Evolutionary conservation across 1,140 invertebrate genomes (phyloP).

Genomic region (Drosophila ohnishii): DNA sequence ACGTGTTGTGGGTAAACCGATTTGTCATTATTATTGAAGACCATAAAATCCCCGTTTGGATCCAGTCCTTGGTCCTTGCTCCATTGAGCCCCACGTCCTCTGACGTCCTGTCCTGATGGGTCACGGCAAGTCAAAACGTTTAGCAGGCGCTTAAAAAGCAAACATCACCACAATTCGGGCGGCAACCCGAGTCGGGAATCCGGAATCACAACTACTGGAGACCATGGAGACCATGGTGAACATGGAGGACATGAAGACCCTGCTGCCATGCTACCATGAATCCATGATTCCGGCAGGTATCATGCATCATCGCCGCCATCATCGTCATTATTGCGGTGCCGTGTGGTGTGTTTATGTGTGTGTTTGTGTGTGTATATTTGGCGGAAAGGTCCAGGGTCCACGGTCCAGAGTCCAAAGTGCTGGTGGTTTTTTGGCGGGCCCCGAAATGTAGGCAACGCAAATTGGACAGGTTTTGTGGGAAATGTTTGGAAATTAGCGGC

Average conservation of each 20-base stretch:
- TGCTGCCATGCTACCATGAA: not conserved
- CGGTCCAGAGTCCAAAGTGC: not conserved
- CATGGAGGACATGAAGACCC: not conserved
- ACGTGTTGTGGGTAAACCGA: slow-evolving; percentile 56
- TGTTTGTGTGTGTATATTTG: not conserved
- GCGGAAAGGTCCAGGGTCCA: not conserved
- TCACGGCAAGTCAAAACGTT: slow-evolving; percentile 62
- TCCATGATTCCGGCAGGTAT: slow-evolving; percentile 19
- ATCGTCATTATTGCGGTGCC: slow-evolving; percentile 3
- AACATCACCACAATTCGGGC: slow-evolving; percentile 3
- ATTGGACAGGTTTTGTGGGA: slow-evolving; percentile 11
- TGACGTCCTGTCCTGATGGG: slow-evolving; percentile 16
- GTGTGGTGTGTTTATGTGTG: not conserved
- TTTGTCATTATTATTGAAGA: slow-evolving; percentile 81
- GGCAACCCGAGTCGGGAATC: not conserved
- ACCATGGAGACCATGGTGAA: not conserved
- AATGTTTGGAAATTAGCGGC: slow-evolving; percentile 18
- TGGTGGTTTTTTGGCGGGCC: slow-evolving; percentile 5
- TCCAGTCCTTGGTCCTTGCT: not conserved
- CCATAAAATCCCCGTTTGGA: slow-evolving; percentile 37
- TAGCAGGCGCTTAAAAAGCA: slow-evolving; percentile 66
- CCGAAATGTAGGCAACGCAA: slow-evolving; percentile 21
- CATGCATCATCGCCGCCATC: slow-evolving; percentile 21
- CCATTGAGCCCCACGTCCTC: slow-evolving; percentile 2
- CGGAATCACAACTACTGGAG: not conserved